These are phyloP conservation scores for Yponomeuta sedellus DNA, from an alignment of 2,888 invertebrate species.

Conservation along the genomic window DNA sequence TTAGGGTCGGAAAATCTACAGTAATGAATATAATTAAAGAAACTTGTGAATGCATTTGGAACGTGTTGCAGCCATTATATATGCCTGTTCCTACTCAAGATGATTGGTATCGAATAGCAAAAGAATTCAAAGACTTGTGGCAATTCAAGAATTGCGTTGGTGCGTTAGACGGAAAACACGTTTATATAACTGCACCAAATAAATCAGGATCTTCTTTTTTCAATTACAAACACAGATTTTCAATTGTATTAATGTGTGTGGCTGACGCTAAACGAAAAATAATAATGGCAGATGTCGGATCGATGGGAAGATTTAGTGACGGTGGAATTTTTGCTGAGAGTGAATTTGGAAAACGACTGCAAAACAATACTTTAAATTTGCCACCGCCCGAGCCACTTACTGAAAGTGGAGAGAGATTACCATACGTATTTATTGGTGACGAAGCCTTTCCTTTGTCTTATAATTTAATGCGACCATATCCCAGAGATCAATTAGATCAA, in stretches of 20 bases:
- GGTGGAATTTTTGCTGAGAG: conserved; percentile 5
- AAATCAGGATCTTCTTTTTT: conserved; percentile 11
- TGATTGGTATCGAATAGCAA: conserved; percentile 8
- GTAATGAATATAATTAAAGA: conserved; percentile 7
- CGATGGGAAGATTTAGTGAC: conserved; percentile 14
- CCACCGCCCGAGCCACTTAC: conserved; percentile 22
- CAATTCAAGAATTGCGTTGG: conserved; percentile 13
- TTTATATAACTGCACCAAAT: conserved; percentile 9
- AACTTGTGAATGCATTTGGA: conserved; percentile 11
- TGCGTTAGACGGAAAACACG: conserved; percentile 13
- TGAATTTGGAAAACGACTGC: not conserved
- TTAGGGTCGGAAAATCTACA: conserved; percentile 10
- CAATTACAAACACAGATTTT: conserved; percentile 11
- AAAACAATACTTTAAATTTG: conserved; percentile 21
- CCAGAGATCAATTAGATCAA: conserved; percentile 22
- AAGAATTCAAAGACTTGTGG: conserved; percentile 13
- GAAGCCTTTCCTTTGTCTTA: conserved; percentile 24
- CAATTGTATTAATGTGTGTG: conserved; percentile 12
- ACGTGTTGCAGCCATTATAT: conserved; percentile 5
- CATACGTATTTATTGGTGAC: conserved; percentile 26
- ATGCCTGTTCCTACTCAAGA: conserved; percentile 5
- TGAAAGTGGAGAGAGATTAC: conserved; percentile 22
- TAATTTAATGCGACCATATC: conserved; percentile 28
- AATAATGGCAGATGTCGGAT: conserved; percentile 13
- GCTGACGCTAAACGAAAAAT: conserved; percentile 11